A percentile compares a stretch with the other conserved stretches of the same genome.
These are phyloP conservation scores for Ciconia boyciana DNA, from an alignment of 2,113 vertebrate genomes.

Conservation along the genomic window DNA sequence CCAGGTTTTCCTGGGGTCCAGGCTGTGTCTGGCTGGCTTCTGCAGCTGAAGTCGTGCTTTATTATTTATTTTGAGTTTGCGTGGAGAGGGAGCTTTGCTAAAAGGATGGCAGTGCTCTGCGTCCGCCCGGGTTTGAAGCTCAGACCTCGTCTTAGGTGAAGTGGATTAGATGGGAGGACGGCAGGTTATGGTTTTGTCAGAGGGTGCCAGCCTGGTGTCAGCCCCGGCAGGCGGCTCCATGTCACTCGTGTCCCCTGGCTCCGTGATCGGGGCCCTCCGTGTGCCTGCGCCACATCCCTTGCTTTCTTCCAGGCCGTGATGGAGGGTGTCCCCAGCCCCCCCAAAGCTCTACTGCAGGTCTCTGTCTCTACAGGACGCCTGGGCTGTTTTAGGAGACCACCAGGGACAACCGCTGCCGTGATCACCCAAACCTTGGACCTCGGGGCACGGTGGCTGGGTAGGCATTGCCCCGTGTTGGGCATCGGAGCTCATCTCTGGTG, in stretches of 20 bases:
- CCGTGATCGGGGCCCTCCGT: accelerated
- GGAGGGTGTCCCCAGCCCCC: neutral
- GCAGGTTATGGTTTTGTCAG: neutral
- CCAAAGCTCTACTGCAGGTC: neutral
- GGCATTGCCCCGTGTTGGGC: neutral
- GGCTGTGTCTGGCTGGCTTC: neutral
- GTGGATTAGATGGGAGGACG: too few relatives aligned
- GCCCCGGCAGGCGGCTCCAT: neutral
- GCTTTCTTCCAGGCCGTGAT: accelerated
- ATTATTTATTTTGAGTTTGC: neutral
- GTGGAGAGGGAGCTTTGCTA: neutral
- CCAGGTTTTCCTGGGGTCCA: accelerated
- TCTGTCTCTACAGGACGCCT: neutral
- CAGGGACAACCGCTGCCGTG: too few relatives aligned
- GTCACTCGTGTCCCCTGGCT: neutral
- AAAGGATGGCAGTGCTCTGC: neutral
- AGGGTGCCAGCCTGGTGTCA: neutral
- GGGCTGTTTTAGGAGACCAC: neutral
- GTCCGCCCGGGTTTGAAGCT: accelerated
- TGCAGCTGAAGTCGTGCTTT: neutral
- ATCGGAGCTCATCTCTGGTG: neutral
- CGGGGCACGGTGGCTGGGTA: accelerated
- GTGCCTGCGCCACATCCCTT: neutral
- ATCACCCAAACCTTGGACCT: neutral
- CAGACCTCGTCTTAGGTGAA: accelerated